Conservation (phyloP, 2,113 vertebrate species). For the Lampris incognitus region DNA sequence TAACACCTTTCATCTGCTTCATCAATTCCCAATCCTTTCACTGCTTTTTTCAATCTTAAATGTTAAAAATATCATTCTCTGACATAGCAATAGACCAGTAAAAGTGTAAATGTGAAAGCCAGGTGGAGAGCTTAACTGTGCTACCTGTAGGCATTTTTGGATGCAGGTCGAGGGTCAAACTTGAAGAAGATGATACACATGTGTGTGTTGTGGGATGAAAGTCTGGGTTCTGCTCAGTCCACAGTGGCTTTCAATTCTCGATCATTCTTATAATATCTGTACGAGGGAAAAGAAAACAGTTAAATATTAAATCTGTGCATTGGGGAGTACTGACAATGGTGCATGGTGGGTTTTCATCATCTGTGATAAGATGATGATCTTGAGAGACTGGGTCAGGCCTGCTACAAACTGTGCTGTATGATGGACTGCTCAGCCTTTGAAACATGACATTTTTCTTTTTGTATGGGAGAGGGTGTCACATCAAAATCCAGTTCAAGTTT, state of each 20-base stretch:
- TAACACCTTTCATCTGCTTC: too few relatives aligned
- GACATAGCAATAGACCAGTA: neutral
- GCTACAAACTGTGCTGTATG: neutral
- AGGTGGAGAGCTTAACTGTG: neutral
- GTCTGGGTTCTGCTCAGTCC: slow-evolving; percentile 47
- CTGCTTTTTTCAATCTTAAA: too few relatives aligned
- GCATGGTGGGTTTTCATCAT: neutral
- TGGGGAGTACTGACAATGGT: neutral
- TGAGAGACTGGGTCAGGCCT: neutral
- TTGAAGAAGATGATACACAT: slow-evolving; percentile 99
- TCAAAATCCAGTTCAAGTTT: neutral
- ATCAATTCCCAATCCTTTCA: too few relatives aligned
- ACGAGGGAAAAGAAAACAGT: slow-evolving; percentile 38
- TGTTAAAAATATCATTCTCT: too few relatives aligned
- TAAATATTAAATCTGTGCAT: neutral
- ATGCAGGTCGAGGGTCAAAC: slow-evolving; percentile 93
- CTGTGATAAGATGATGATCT: neutral
- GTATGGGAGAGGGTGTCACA: neutral
- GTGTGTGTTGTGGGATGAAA: slow-evolving; percentile 67
- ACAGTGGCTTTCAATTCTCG: slow-evolving; percentile 60
- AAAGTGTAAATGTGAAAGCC: neutral
- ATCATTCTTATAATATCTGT: slow-evolving; percentile 78
- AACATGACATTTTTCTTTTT: too few relatives aligned
- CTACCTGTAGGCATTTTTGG: slow-evolving; percentile 98
- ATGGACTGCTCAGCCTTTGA: too few relatives aligned